phyloP scores from a whole-genome alignment of 64 coral and sea anemone species.

The Catalaphyllia jardinei region DNA sequence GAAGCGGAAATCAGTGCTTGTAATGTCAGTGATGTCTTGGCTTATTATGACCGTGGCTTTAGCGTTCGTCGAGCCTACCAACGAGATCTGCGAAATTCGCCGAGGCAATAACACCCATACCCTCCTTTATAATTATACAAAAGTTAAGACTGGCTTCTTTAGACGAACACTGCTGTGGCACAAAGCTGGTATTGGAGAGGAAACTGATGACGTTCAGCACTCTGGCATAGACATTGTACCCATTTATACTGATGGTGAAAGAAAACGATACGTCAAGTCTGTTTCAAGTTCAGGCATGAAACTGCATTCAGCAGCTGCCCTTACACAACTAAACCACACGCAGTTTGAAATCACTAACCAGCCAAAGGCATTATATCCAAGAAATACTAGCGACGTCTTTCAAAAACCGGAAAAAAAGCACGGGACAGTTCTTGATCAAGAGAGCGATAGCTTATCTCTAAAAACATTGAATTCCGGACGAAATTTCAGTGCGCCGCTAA shows the following conservation, averaged over 20 bases:
- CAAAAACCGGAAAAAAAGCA: not conserved
- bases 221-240: constrained; percentile 52
- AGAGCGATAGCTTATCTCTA: not conserved
- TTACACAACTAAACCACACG: not conserved
- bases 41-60: constrained; percentile 93
- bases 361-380: not conserved
- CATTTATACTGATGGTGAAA: not conserved
- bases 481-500: not conserved
- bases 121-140: constrained; percentile 91
- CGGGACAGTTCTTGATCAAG: not conserved
- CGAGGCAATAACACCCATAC: constrained; percentile 54
- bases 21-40: constrained; percentile 97
- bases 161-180: constrained; percentile 55
- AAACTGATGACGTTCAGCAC: not conserved
- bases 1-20: constrained; percentile 87
- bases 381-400: not conserved
- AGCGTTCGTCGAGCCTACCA: constrained; percentile 98
- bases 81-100: constrained; percentile 93
- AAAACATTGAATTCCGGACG: not conserved
- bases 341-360: not conserved
- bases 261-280: not conserved
- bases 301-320: not conserved
- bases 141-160: constrained; percentile 96
- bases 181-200: not conserved
- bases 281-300: not conserved